Evolutionary conservation across 1,140 invertebrate genomes (phyloP), one percentile per base, ranked within the genome.

Genomic region (Akabosia matsudoensis): DNA sequence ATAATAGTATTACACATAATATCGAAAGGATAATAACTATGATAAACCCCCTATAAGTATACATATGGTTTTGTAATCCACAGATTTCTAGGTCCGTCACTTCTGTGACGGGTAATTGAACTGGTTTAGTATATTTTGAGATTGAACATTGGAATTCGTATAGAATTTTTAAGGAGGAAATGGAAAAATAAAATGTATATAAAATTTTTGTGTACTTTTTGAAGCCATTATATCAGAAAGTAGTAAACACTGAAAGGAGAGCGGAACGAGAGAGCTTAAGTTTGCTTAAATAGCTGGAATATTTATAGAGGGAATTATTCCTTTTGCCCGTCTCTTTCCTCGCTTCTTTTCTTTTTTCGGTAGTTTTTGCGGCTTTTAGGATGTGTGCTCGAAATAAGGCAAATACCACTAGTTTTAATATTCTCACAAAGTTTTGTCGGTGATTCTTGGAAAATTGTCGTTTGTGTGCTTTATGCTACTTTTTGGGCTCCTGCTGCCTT

Each of bases 221-320:
- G n/a, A n/a, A n/a, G n/a, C n/a, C n/a, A n/a, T n/a, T n/a, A n/a
- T n/a, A n/a, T n/a, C n/a, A n/a, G n/a, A n/a, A n/a, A n/a, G n/a
- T n/a, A n/a, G n/a, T n/a, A 45, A 67, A 67, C 31, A 30, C 61
- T 30, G 61, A 67, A 67, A 45, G n/a, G n/a, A 67, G 61, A 67
- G 30, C 61, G 61, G 31, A 67, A 67, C 31, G 61, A 67, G 61
- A 67, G 61, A 67, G 61, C 61, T 67, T 67, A 67, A 67, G 61
- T 67, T 67, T 67, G 61, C 61, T 67, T 67, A 67, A 67, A 67
- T 67, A 67, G 61, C 61, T 31, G 61, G 61, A 67, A 67, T 67
- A 67, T 67, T 67, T 67, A 67, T 67, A 67, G 61, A 67, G 61
- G 61, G 31, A 67, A 67, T 67, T 67, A 67, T 67, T 67, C 61